Conservation (phyloP, 1,140 invertebrate genomes). For the Bilobella aurantiaca region DNA sequence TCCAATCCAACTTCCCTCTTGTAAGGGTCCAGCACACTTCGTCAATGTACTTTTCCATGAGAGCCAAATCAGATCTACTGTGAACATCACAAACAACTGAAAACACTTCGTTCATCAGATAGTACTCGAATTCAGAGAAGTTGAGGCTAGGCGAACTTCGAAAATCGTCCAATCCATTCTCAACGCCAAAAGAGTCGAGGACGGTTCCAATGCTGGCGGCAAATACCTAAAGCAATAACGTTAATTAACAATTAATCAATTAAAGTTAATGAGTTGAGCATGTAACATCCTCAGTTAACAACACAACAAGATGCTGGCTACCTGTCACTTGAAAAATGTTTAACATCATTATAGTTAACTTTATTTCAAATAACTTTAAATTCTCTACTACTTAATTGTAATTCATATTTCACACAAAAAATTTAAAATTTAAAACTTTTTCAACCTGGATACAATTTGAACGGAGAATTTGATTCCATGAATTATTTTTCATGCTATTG, state of each 20-base stretch:
- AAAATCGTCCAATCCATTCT: slow-evolving; percentile 63
- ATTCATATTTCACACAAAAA: too few species aligned
- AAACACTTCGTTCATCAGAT: slow-evolving; percentile 62
- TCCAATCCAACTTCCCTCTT: slow-evolving; percentile 43
- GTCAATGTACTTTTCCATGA: slow-evolving; percentile 50
- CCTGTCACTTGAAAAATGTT: too few species aligned
- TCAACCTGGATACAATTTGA: too few species aligned
- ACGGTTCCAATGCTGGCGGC: slow-evolving; percentile 61
- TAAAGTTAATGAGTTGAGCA: not conserved
- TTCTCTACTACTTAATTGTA: too few species aligned
- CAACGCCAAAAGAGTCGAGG: slow-evolving; percentile 60
- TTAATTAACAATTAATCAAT: not conserved
- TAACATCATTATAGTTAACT: too few species aligned
- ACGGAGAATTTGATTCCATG: too few species aligned
- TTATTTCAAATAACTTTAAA: too few species aligned
- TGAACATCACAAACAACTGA: slow-evolving; percentile 49
- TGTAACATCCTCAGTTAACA: too few species aligned
- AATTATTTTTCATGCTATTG: too few species aligned
- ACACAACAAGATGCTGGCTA: too few species aligned
- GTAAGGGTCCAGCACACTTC: slow-evolving; percentile 69
- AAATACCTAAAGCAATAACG: slow-evolving; percentile 54
- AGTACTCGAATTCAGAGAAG: slow-evolving; percentile 62
- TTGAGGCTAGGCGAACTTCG: slow-evolving; percentile 53
- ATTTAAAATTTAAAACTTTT: too few species aligned
- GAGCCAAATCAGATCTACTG: slow-evolving; percentile 45